A percentile compares a stretch with the other conserved stretches of the same genome.
phyloP scores from a whole-genome alignment of 2,113 vertebrate species.

The Chaetodon trifascialis region DNA sequence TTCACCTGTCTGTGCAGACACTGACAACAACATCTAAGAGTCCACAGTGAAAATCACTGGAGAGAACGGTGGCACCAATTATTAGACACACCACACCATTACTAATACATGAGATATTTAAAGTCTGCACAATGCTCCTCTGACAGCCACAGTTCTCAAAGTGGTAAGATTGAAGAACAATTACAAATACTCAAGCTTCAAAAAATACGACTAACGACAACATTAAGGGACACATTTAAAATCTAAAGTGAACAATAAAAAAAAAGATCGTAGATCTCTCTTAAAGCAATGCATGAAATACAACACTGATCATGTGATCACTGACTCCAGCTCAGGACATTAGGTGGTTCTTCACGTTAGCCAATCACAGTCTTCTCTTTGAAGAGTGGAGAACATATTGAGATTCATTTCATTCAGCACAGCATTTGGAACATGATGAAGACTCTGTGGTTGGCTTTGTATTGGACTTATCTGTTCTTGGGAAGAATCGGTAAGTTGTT shows the following conservation, averaged over 20 bases:
- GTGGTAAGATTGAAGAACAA: not conserved
- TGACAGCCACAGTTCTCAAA: not conserved
- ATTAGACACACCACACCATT: too few species aligned
- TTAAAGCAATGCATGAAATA: not conserved
- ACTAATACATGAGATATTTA: too few species aligned
- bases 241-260: too few species aligned
- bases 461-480: not conserved
- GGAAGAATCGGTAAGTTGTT: constrained; percentile 1
- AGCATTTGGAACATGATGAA: constrained; percentile 5
- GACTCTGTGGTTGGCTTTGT: not conserved
- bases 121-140: not conserved
- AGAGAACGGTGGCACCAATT: too few species aligned
- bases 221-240: not conserved
- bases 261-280: too few species aligned
- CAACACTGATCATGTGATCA: not conserved
- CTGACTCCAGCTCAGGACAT: not conserved
- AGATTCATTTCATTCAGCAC: constrained; percentile 8
- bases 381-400: not conserved
- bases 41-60: too few species aligned
- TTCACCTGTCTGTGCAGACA: not conserved
- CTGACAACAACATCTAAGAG: too few species aligned
- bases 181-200: not conserved
- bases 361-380: constrained; percentile 45
- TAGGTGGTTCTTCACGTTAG: not conserved
- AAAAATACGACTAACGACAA: not conserved